Base-by-base conservation (phyloP, 2,888 invertebrate species). In the Steromphala cineraria region DNA sequence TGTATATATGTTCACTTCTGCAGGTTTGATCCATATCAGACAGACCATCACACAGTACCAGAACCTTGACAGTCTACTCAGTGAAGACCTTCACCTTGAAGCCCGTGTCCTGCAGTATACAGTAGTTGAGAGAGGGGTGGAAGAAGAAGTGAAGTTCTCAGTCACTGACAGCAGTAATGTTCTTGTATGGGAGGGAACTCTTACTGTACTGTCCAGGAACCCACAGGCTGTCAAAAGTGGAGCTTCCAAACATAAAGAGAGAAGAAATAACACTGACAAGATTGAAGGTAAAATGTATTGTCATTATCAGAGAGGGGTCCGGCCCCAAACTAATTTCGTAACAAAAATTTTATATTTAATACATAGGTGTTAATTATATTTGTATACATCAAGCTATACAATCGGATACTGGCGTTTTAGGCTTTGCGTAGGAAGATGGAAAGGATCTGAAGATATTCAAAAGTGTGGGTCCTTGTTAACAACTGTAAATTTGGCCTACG, bases 11-110 rank as follows among this genome's bases (percentile, higher is more conserved):
- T 53, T 21, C 8, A 46, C 5, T 75, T 62, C 80, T 82, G 0
- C 75, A 89, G 89, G 89, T 53, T 78, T 90, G 19, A 88, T 90
- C 53, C 89, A 90, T 74, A 79, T 88, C 13, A 78, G 81, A n/a
- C 89, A 90, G 80, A 85, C 85, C 10, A 84, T 89, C 17, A 86
- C 81, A 17, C 84, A 83, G 53, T 84, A 86, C 28, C 79, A 83
- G 7, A 28, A 78, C 17, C 80, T 89, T 19, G 80, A 84, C 1
- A 80, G 84, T 56, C 84, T 87, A n/a, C 53, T 86, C n/a, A 80
- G 84, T 13, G 80, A 79, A 10, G 75, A 82, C 0, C 86, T 87
- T 76, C 79, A 79, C 1, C 71, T 85, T 8, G 80, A 87, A 24
- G 80, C 81, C 13, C 53, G 67, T 36, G 84, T 86, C n/a, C 62